These are phyloP conservation scores for Pteruthius melanotis DNA, from an alignment of 2,113 vertebrate genomes.

Conservation along the genomic window DNA sequence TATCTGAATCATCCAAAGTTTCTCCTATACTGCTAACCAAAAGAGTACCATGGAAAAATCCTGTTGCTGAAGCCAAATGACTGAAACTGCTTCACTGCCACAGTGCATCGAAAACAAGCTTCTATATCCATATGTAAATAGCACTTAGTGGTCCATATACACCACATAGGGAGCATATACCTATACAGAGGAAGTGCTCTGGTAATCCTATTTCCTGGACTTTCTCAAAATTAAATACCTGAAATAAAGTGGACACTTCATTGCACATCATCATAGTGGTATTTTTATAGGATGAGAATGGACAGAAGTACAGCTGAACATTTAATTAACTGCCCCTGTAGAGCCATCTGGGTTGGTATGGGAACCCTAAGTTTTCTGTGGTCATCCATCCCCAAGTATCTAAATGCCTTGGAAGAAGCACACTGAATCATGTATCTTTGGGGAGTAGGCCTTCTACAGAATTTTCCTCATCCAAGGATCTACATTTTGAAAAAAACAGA, in stretches of 20 bases:
- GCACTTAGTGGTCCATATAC: background rate
- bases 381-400: background rate
- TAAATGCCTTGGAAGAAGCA: background rate
- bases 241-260: background rate
- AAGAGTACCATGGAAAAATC: background rate
- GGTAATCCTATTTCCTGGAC: background rate
- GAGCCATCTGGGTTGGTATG: background rate
- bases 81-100: background rate
- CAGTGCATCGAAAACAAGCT: background rate
- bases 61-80: background rate
- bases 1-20: background rate
- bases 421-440: accelerated
- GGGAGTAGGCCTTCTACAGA: background rate
- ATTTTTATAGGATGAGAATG: background rate
- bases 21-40: background rate
- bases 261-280: background rate
- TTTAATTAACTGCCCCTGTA: background rate
- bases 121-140: background rate
- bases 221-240: background rate
- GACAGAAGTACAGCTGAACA: background rate
- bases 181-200: background rate
- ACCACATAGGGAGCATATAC: background rate
- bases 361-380: background rate
- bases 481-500: background rate
- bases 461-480: background rate